Conservation (phyloP, 2,113 vertebrate species). For the Amazona guildingii region DNA sequence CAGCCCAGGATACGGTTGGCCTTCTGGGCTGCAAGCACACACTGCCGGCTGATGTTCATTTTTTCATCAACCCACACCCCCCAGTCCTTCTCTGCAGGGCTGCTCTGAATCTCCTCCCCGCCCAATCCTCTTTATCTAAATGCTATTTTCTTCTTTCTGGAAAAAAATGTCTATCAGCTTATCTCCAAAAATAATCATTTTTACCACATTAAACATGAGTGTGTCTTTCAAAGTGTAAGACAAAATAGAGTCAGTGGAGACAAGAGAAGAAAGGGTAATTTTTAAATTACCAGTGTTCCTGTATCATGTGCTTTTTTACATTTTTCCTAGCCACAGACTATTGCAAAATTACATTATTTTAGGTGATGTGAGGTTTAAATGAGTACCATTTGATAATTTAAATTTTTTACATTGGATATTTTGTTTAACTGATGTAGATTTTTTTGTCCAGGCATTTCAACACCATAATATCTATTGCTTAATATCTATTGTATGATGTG, state of each 20-base stretch:
- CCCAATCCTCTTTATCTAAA: neutral
- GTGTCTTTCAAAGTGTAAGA: neutral
- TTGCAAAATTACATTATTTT: neutral
- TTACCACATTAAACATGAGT: neutral
- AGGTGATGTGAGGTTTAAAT: neutral
- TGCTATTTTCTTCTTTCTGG: neutral
- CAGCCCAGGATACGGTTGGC: too few relatives aligned
- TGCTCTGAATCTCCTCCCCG: too few relatives aligned
- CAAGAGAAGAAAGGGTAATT: neutral
- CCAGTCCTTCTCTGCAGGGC: too few relatives aligned
- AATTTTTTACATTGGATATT: neutral
- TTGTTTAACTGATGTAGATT: neutral
- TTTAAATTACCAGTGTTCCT: neutral
- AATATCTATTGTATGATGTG: neutral
- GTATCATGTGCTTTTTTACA: neutral
- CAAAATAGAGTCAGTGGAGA: neutral
- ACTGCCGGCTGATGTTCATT: too few relatives aligned
- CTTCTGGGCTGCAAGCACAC: too few relatives aligned
- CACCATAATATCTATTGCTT: neutral
- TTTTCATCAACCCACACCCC: too few relatives aligned
- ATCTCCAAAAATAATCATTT: neutral
- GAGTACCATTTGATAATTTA: neutral
- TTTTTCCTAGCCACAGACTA: neutral
- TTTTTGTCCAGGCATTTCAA: neutral
- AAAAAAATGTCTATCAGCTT: neutral